Conservation (phyloP, 2,113 vertebrate species). For the Myxocyprinus asiaticus region DNA sequence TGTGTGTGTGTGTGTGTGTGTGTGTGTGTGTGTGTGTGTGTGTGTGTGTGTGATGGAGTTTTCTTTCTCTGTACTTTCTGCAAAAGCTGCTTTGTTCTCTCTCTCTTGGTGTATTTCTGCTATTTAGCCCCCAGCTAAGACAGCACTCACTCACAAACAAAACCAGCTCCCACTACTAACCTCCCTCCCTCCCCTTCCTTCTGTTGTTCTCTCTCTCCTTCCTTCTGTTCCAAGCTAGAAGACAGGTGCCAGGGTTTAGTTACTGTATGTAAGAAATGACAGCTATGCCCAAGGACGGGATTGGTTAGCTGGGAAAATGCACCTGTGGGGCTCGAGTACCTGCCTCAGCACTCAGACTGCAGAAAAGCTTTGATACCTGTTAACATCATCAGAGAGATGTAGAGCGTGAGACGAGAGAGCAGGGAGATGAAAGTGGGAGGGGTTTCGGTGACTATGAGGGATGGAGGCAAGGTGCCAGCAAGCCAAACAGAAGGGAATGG, state of each 20-base stretch:
- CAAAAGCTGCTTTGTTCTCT: slow-evolving; percentile 40
- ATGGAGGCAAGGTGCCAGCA: neutral
- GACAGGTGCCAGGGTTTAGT: slow-evolving; percentile 35
- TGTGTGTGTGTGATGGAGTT: neutral
- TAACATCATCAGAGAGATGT: slow-evolving; percentile 28
- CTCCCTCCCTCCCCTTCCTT: slow-evolving; percentile 18
- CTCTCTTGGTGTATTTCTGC: slow-evolving; percentile 31
- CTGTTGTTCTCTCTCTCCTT: slow-evolving; percentile 10
- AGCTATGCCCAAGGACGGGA: slow-evolving; percentile 38
- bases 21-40: neutral
- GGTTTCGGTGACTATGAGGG: slow-evolving; percentile 8
- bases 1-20: neutral
- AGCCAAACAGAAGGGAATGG: neutral
- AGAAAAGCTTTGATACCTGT: slow-evolving; percentile 34
- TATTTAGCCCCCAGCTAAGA: slow-evolving; percentile 49
- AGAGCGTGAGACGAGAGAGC: slow-evolving; percentile 19
- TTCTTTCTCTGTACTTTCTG: slow-evolving; percentile 1
- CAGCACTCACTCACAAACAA: slow-evolving; percentile 46
- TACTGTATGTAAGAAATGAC: slow-evolving; percentile 38
- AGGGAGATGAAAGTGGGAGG: slow-evolving; percentile 9
- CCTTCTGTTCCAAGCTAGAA: slow-evolving; percentile 20
- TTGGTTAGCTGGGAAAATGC: slow-evolving; percentile 39
- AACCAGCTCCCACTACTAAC: slow-evolving; percentile 13
- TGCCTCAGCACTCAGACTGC: neutral
- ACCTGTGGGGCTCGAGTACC: slow-evolving; percentile 48